Evolutionary conservation across 30 jellyfish, hydroid and myxozoan genomes (phyloP), one percentile per base, ranked within the genome.

Genomic region (Phacellophora camtschatica): DNA sequence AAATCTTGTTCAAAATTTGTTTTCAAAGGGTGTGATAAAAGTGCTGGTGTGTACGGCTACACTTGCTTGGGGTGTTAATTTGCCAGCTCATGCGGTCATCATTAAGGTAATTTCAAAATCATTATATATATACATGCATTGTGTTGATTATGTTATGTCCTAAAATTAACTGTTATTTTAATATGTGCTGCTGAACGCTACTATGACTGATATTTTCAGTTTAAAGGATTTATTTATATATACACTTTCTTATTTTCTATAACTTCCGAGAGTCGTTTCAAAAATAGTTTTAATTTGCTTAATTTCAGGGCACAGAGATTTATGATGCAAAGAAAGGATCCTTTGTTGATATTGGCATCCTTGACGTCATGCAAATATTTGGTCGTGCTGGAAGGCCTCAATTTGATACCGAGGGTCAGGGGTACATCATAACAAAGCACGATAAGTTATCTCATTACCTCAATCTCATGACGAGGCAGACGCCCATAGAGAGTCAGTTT

Each of bases 371-470:
- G 95, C 99, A 95, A 85, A 95, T 95, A 22, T 95, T 95, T 73
- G 99, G 99, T 5, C 95, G 99, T 20, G 99, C 99, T 5, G 99
- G 99, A 11, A 92, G 99, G 41, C 99, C 99, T 32, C 99, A 95
- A 79, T 95, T 82, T 79, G 97, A 88, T 71, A 81, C 86, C 43
- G 83, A 74, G 77, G 99, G 99, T 22, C 98, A 84, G 57, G 99
- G 97, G 7, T 59, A 71, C 79, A 89, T 95, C 86, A 76, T 95
- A 22, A 88, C 99, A 15, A 85, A 83, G 41, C 98, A 95, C 63
- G 97, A 90, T 15, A 85, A 84, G 34, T 74, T 95, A 36, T 31
- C 97, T 6, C 95, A 84, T 62, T 95, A 95, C 56, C 56, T 95
- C 74, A 79, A 87, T 37, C 33, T 84, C 43, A 86, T 95, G 3